Percentiles rank a stretch among this genome's conserved stretches.
Evolutionary conservation across 2,888 invertebrate genomes (phyloP).

Genomic region (Cheilosia impressa): DNA sequence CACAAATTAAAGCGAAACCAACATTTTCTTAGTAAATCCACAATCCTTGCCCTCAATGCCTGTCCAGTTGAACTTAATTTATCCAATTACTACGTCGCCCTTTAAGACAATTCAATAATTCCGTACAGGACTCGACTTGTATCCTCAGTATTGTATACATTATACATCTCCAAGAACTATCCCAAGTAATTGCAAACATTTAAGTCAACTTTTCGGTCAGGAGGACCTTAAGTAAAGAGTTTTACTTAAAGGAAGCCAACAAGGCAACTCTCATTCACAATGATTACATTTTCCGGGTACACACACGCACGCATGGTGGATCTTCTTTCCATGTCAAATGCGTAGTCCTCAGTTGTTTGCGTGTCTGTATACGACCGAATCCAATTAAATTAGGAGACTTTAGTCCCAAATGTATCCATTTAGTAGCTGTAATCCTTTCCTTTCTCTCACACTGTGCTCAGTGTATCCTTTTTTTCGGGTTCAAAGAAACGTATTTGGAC

Average conservation of each 20-base stretch:
- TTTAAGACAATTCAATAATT: conserved; percentile 45
- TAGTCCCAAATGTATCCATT: conserved; percentile 44
- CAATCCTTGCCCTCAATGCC: not conserved
- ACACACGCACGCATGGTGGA: not conserved
- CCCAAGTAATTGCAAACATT: conserved; percentile 33
- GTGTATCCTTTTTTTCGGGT: conserved; percentile 10
- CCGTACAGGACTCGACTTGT: conserved; percentile 21
- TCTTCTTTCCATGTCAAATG: conserved; percentile 56
- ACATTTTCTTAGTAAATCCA: not conserved
- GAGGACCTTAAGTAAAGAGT: conserved; percentile 41
- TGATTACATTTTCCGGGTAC: conserved; percentile 31
- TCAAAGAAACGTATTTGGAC: conserved; percentile 31
- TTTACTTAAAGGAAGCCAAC: conserved; percentile 35
- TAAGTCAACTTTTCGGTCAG: conserved; percentile 48
- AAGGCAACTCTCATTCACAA: conserved; percentile 10
- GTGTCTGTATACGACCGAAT: conserved; percentile 40
- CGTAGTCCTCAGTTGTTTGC: conserved; percentile 48
- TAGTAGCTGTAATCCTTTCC: conserved; percentile 51
- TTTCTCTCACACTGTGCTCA: not conserved
- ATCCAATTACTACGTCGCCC: conserved; percentile 20
- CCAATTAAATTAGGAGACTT: conserved; percentile 62
- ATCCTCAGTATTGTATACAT: not conserved
- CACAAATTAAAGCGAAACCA: too few relatives aligned
- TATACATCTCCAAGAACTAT: conserved; percentile 9
- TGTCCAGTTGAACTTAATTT: conserved; percentile 6